These are phyloP conservation scores for Sebastolobus alascanus DNA, from an alignment of 2,797 vertebrate genomes.

Conservation along the genomic window DNA sequence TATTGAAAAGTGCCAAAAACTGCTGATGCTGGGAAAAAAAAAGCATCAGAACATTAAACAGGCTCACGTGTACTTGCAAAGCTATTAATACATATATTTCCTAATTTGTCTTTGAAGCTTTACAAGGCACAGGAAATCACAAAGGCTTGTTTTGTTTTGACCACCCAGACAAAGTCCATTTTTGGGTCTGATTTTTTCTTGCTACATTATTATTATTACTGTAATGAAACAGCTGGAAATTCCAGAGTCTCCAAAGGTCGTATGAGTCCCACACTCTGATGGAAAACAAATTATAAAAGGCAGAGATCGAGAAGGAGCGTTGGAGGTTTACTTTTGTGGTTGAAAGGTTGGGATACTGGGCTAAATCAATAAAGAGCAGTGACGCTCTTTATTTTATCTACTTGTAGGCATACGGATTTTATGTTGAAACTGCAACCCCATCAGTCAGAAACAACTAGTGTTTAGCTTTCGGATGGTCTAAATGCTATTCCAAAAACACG, in stretches of 20 bases:
- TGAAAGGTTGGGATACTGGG: not conserved
- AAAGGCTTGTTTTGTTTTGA: conserved; percentile 26
- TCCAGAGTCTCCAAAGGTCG: conserved; percentile 46
- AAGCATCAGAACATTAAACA: conserved; percentile 42
- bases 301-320: not conserved
- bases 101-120: conserved; percentile 8
- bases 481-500: not conserved
- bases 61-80: conserved; percentile 3
- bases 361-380: not conserved
- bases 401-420: not conserved
- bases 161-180: conserved; percentile 32
- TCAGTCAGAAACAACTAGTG: not conserved
- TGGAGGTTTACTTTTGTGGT: conserved; percentile 3
- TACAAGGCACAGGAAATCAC: conserved; percentile 2
- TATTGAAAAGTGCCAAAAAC: conserved; percentile 95
- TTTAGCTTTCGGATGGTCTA: not conserved
- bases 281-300: conserved; percentile 4
- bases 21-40: conserved; percentile 93
- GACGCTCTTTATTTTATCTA: not conserved
- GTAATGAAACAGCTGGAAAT: conserved; percentile 41
- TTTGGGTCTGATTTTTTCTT: conserved; percentile 1
- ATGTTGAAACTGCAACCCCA: not conserved
- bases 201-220: conserved; percentile 14
- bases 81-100: conserved; percentile 28
- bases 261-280: conserved; percentile 40